Evolutionary conservation across 2,888 invertebrate species (phyloP), one percentile per base, ranked within the genome.

Genomic region (Horisme vitalbata): DNA sequence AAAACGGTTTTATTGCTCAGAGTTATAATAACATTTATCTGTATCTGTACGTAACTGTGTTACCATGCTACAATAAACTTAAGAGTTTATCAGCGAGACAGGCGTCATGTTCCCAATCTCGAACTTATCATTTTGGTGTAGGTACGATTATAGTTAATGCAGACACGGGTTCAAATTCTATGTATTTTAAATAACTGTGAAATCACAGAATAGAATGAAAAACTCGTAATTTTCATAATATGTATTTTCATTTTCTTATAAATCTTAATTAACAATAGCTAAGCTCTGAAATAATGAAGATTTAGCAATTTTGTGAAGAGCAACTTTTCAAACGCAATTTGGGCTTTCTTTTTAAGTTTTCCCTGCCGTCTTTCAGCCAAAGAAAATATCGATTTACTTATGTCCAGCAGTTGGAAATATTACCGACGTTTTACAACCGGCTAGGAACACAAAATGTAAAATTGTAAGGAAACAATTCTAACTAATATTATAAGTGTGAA

Each of bases 391-490:
- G 21, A 38, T 21, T 14, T 13, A 30, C 8, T 36, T 36, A 36
- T 12, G 28, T 21, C 9, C 38, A 26, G 26, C 11, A 15, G 39
- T 26, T 11, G 31, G 23, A 39, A 45, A 27, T 27, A 28, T 34
- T 21, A 33, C 33, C 50, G 41, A 56, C 51, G 58, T 68, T 64
- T 67, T 59, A 63, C 59, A 58, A 59, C 54, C 58, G 33, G 36
- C 34, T 26, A n/a, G n/a, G n/a, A n/a, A 43, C 23, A 33, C 52
- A 59, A 31, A 31, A 36, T 23, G 31, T 23, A 44, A 61, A 55
- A 31, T 44, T 23, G 31, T 23, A 44, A 61, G 55, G 43, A 60
- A 65, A 61, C 62, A 65, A 61, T 67, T n/a, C n/a, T n/a, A n/a
- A n/a, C n/a, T n/a, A n/a, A n/a, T n/a, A n/a, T n/a, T n/a, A n/a